Percentiles rank a stretch among this genome's conserved stretches.
phyloP scores from a whole-genome alignment of 1,140 invertebrate species.

The Tribolium castaneum region DNA sequence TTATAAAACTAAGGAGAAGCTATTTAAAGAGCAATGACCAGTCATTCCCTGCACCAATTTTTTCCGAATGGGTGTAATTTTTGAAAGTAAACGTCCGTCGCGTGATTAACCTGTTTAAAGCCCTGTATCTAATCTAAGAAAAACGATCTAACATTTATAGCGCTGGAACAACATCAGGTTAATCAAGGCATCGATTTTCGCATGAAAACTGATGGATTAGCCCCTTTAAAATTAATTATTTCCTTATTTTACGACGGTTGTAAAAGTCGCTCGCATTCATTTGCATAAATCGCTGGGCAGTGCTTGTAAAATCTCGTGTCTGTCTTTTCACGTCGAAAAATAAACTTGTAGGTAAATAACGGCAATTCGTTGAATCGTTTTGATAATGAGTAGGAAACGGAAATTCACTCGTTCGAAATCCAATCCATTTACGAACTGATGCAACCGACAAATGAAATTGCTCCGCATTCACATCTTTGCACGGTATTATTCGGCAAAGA shows the following conservation, averaged over 20 bases:
- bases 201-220: neutral
- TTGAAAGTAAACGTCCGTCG: conserved; percentile 1
- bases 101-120: conserved; percentile 1
- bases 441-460: conserved; percentile 9
- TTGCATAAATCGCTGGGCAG: neutral
- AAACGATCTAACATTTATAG: conserved; percentile 17
- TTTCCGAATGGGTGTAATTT: neutral
- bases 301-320: neutral
- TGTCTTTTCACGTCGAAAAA: neutral
- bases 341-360: neutral
- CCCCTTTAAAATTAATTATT: conserved; percentile 21
- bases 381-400: neutral
- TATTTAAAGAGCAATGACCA: too few relatives aligned
- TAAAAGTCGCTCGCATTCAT: neutral
- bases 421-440: conserved; percentile 13
- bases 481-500: neutral
- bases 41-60: too few relatives aligned
- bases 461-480: conserved; percentile 1
- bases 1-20: too few relatives aligned
- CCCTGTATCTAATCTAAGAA: neutral
- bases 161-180: conserved; percentile 10
- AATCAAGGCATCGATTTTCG: conserved; percentile 11
- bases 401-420: conserved; percentile 7
- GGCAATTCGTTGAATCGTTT: neutral
- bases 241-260: neutral